A percentile compares a stretch with the other conserved stretches of the same genome.
phyloP scores from a whole-genome alignment of 2,888 invertebrate species.

The Julus scanicus region DNA sequence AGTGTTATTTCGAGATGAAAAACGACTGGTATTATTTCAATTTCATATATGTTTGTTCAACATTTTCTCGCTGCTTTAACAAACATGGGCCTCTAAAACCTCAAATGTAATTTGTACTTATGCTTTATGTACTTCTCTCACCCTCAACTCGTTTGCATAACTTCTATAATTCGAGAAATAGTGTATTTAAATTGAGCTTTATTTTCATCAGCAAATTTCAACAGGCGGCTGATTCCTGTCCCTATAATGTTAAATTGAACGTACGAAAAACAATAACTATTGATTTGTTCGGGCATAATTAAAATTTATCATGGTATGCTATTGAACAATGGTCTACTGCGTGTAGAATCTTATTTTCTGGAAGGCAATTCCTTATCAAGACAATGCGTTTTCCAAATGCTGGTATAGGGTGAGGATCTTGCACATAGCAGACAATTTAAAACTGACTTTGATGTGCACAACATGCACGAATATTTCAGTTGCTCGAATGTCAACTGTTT shows the following conservation, averaged over 20 bases:
- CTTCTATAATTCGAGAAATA: constrained; percentile 25
- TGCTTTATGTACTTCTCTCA: neutral
- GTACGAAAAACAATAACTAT: constrained; percentile 41
- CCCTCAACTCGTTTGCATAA: constrained; percentile 8
- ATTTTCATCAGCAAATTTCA: constrained; percentile 17
- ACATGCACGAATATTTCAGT: neutral
- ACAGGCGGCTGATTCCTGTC: neutral
- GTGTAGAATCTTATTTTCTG: neutral
- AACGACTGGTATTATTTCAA: constrained; percentile 40
- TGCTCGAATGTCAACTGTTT: neutral
- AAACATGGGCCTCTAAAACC: constrained; percentile 19
- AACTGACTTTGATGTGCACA: neutral
- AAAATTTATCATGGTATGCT: neutral
- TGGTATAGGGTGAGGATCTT: neutral
- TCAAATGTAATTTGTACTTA: constrained; percentile 15
- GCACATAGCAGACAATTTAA: no score
- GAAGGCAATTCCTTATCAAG: neutral
- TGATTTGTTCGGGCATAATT: constrained; percentile 44
- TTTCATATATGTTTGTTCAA: neutral
- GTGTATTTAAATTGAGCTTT: neutral
- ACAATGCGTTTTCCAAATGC: neutral
- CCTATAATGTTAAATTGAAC: constrained; percentile 36
- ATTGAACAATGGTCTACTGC: neutral
- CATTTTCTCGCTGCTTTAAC: neutral
- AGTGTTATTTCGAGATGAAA: constrained; percentile 22